These are phyloP conservation scores for Clostera curtula DNA, from an alignment of 2,888 invertebrate species.

Conservation along the genomic window DNA sequence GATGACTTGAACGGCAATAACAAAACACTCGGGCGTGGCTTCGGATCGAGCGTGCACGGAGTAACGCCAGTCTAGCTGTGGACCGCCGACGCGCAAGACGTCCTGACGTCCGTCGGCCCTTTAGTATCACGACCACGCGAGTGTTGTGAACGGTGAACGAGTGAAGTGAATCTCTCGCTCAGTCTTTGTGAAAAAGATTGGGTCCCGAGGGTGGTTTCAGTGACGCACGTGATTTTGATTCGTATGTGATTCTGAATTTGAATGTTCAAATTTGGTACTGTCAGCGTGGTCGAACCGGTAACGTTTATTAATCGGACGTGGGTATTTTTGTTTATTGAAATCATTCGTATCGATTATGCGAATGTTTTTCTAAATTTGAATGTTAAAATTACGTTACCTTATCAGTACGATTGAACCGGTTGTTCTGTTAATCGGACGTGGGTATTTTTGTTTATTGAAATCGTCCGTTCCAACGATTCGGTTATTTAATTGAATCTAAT, in stretches of 20 bases:
- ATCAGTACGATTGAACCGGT: no score
- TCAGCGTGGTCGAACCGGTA: conserved; percentile 37
- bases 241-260: conserved; percentile 10
- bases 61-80: conserved; percentile 20
- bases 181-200: conserved; percentile 32
- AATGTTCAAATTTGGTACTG: conserved; percentile 8
- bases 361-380: conserved; percentile 5
- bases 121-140: no score
- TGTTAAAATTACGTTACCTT: no score
- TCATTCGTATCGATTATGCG: background rate
- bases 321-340: conserved; percentile 4
- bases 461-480: no score
- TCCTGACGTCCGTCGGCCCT: no score
- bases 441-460: no score
- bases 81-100: conserved; percentile 15
- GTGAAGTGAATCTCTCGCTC: conserved; percentile 26
- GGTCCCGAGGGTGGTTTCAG: conserved; percentile 26
- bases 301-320: conserved; percentile 9
- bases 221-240: conserved; percentile 19
- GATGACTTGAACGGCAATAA: conserved; percentile 25
- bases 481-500: no score
- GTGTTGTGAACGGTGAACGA: conserved; percentile 21
- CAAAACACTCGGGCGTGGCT: conserved; percentile 59
- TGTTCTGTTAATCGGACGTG: no score
- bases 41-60: conserved; percentile 15